Evolutionary conservation across 2,888 invertebrate genomes (phyloP).

Genomic region (Chromoteleia sp.): DNA sequence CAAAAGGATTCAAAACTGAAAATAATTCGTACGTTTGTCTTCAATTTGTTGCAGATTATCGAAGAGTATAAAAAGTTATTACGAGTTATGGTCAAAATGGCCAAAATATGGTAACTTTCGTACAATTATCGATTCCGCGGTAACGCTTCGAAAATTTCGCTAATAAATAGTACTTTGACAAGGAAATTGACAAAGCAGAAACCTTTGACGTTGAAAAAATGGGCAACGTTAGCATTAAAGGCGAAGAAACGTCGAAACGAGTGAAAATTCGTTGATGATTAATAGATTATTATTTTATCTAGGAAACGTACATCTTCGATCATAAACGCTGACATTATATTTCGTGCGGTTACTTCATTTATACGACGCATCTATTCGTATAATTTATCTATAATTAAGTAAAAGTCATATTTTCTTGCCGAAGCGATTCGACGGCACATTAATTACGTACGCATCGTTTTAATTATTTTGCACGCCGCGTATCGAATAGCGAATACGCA

Average conservation of each 20-base stretch:
- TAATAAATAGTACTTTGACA: too few species aligned
- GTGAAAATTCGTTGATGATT: constrained; percentile 49
- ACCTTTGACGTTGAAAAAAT: background rate
- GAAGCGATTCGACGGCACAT: constrained; percentile 25
- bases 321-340: constrained; percentile 46
- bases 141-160: too few species aligned
- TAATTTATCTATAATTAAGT: constrained; percentile 56
- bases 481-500: constrained; percentile 15
- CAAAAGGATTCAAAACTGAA: too few species aligned
- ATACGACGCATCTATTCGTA: constrained; percentile 28
- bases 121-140: too few species aligned
- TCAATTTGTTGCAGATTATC: too few species aligned
- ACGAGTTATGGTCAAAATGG: too few species aligned
- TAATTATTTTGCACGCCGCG: constrained; percentile 41
- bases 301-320: constrained; percentile 34
- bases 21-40: too few species aligned
- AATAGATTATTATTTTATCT: constrained; percentile 45
- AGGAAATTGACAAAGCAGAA: background rate
- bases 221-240: constrained; percentile 30
- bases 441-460: constrained; percentile 39
- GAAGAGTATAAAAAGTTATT: too few species aligned
- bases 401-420: constrained; percentile 52
- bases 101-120: too few species aligned
- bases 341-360: constrained; percentile 51
- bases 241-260: constrained; percentile 5